Evolutionary conservation across 1,140 invertebrate genomes (phyloP), one percentile per base, ranked within the genome.

Genomic region (Temnothorax curvispinosus): DNA sequence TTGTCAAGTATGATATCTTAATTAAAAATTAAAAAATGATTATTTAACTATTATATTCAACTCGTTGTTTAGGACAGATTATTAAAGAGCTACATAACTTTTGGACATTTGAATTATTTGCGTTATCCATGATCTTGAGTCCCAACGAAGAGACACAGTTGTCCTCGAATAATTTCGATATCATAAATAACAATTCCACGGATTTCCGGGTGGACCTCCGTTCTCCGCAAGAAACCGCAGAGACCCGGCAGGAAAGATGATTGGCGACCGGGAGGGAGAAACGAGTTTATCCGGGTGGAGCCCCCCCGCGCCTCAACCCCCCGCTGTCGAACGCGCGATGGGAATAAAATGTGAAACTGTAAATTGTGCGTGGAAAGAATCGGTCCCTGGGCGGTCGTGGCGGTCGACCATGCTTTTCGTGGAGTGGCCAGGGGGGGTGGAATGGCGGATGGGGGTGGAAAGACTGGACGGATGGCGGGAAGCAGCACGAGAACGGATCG

Each of bases 311-410:
- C 74, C 54, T 60, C 65, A n/a, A 76, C 76, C 62, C 69, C 69
- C 67, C 81, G 76, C 87, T 88, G 78, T 90, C 89, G 90, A 91
- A 93, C 90, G 91, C 94, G 93, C 94, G 94, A 95, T 94, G 94
- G 93, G 94, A 94, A 95, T 95, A 95, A 94, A 95, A 95, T 94
- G 94, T 94, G 94, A 95, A 95, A 95, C 94, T 95, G 94, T 95
- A 95, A 95, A 95, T 95, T 95, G 95, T 95, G 94, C 94, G 94
- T 95, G 94, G 94, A 94, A 94, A 95, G 92, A 95, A 95, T 95
- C 91, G 94, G 91, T 95, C 95, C 95, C 95, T 87, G 91, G 94
- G 85, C 92, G 93, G 92, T 95, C 94, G 88, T 92, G 85, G 75
- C 18, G 87, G 85, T 77, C 85, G 85, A 84, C 76, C 81, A 67